These are phyloP conservation scores for Patella ulyssiponensis DNA, from an alignment of 2,888 invertebrate genomes.

Conservation along the genomic window DNA sequence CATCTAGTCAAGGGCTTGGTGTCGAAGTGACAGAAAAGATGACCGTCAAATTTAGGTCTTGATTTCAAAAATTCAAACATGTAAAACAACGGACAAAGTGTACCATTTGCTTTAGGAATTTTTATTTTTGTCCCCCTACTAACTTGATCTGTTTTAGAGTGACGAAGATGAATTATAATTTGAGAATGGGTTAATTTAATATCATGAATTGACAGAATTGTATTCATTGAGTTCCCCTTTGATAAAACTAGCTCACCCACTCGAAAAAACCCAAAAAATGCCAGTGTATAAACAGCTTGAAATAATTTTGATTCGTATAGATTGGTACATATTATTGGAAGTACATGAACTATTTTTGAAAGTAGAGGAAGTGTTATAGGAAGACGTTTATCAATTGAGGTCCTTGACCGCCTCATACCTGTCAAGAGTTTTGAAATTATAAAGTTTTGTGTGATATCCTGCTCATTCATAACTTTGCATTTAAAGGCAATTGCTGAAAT, in stretches of 20 bases:
- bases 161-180: not conserved
- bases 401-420: not conserved
- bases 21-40: too few relatives aligned
- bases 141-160: not conserved
- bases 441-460: not conserved
- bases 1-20: too few relatives aligned
- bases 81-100: too few relatives aligned
- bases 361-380: not conserved
- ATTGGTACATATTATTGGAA: not conserved
- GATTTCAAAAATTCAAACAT: too few relatives aligned
- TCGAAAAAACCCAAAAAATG: not conserved
- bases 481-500: not conserved
- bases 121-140: not conserved
- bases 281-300: not conserved
- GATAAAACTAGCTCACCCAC: not conserved
- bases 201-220: not conserved
- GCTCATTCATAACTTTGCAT: not conserved
- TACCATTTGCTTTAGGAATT: too few relatives aligned
- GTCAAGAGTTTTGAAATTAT: not conserved
- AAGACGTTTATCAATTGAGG: not conserved
- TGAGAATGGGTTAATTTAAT: not conserved
- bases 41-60: too few relatives aligned
- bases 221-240: constrained; percentile 1
- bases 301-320: not conserved
- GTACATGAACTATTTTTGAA: not conserved